Evolutionary conservation across 1,140 invertebrate species (phyloP), one percentile per base, ranked within the genome.

Genomic region (Chionoecetes opilio): DNA sequence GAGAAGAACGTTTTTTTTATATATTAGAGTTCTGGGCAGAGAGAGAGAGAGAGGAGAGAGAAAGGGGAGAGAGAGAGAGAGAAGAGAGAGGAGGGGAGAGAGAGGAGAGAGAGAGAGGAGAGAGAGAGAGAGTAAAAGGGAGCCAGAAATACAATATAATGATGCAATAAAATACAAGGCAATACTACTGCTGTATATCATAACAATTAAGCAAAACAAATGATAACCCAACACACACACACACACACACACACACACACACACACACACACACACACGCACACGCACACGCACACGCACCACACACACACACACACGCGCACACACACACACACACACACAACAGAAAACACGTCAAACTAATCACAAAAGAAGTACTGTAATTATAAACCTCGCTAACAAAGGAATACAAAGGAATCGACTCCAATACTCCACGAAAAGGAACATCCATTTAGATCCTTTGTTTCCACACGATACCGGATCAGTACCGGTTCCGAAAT

Each of bases 51-150:
- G 63, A 8, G 26, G 63, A 75, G 63, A 11, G 63, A 75, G 26
- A 11, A 0, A 75, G 63, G 63, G n/a, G 63, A 75, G 63, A 75
- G 63, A 75, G 63, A 75, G n/a, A 38, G 29, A 29, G 41, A 38
- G 38, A 53, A n/a, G 17, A 46, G 29, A 41, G 88, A 32, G 26
- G 38, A 17, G 29, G 9, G 37, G 35, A 38, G 17, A 32, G 34
- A 38, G n/a, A 34, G 2, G 17, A n/a, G 26, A 91, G 89, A 63
- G 46, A 63, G 89, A 91, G 38, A 91, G 89, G 41, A 63, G 41
- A 91, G 89, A 91, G 89, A 91, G 41, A 91, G 38, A 91, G 38
- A 63, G 41, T 29, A 46, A 91, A 26, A 91, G 89, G 63, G 89
- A 63, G 41, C 37, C 9, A 91, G 89, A 90, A 41, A 90, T 14